Conservation (phyloP, 92 coral and sea anemone species). For the Epizoanthus ramosus region DNA sequence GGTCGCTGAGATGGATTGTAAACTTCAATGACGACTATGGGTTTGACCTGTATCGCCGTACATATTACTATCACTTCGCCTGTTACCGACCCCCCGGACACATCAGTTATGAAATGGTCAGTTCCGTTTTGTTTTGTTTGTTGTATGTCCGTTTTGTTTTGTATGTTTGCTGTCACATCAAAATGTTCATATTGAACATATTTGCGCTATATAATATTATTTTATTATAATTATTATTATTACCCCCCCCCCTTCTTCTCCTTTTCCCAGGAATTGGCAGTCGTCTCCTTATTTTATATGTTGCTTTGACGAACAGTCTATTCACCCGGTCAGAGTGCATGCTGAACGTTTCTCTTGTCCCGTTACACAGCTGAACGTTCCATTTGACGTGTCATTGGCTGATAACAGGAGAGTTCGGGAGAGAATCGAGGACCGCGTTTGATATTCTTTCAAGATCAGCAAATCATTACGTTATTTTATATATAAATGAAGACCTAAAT, state of each 20-base stretch:
- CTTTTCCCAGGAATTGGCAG: too few species aligned
- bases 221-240: too few species aligned
- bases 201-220: too few species aligned
- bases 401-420: not conserved
- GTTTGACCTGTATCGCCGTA: conserved; percentile 10
- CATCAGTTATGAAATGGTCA: conserved; percentile 53
- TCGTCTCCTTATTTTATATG: too few species aligned
- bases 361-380: not conserved
- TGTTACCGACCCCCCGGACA: conserved; percentile 64
- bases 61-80: conserved; percentile 53
- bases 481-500: too few species aligned
- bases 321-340: not conserved
- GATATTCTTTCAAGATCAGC: too few species aligned
- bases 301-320: not conserved
- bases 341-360: not conserved
- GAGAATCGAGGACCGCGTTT: not conserved
- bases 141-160: not conserved
- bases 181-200: too few species aligned
- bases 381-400: not conserved
- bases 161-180: too few species aligned
- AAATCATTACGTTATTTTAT: too few species aligned
- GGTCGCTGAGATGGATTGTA: conserved; percentile 49
- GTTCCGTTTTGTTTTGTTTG: not conserved
- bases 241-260: too few species aligned
- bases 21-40: conserved; percentile 25